Evolutionary conservation across 2,797 vertebrate genomes (phyloP), one percentile per base, ranked within the genome.

Genomic region (Schizopygopsis malacanthus): DNA sequence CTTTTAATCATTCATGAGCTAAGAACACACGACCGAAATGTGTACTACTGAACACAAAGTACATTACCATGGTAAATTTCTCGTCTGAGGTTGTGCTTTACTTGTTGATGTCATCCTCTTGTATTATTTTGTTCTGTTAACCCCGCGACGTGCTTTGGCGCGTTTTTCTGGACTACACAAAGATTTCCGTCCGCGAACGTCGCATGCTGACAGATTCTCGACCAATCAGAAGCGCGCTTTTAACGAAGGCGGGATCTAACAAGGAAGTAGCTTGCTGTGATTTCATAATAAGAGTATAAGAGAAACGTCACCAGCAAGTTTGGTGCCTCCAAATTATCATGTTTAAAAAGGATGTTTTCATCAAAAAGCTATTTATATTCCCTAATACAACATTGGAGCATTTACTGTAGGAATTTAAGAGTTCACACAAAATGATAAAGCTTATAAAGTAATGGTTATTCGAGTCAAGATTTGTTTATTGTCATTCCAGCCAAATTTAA

Each of bases 61-160:
- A 28, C 47, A 65, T 94, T 95, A 98, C 97, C 97, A 99, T 6
- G 97, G 97, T 33, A 98, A 90, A 85, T 97, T 98, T 81, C 93
- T 95, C 80, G 88, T 72, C 75, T 93, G 94, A 77, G 83, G 4
- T 2, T 88, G 88, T 0, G 85, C 76, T 87, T 90, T 94, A 41
- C 83, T 90, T 13, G 92, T 89, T 2, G 94, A 94, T 9, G 94
- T 93, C 97, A 97, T 97, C 70, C 50, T 11, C 25, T 71, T 39
- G 6, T 39, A 54, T 73, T 39, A 54, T 73, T 65, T 16, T 39
- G n/a, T 54, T 41, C 10, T 39, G 4, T 5, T 22, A 18, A n/a
- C 12, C 10, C 13, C 37, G 4, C 65, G 6, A 22, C 18, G 28
- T n/a, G 18, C 33, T 50, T 96, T 96, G 92, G 92, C 95, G 96